Evolutionary conservation across 2,888 invertebrate genomes (phyloP), one percentile per base, ranked within the genome.

Genomic region (Aporophyla nigra): DNA sequence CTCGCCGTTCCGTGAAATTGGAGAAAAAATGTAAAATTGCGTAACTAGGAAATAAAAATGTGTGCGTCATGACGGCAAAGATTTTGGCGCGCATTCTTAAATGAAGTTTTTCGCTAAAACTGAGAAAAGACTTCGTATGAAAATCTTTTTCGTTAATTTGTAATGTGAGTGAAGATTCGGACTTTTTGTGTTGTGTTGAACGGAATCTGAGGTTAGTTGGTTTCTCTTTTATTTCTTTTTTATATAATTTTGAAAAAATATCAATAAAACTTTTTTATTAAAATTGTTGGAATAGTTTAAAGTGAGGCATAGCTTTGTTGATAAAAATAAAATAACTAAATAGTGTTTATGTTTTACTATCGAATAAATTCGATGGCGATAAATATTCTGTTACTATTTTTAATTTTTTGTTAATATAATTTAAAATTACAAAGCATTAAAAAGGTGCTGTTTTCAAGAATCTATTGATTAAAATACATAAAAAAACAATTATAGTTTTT

Each of bases 1-100:
- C 84, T 85, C 89, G 80, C 77, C 80, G 84, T 88, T 80, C 90
- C 93, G 94, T 95, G 95, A 94, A 95, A 95, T 95, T 95, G 92
- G 89, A 93, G 92, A 93, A 93, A 88, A 93, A 92, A 92, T 69
- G 59, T 90, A 89, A 89, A 89, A 91, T 92, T 92, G 90, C 90
- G 92, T 90, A 90, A 91, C 88, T 72, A 78, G 88, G 90, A 89
- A 91, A 92, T 92, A 92, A 91, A 91, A 91, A 78, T 88, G 90
- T 90, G 92, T 90, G 89, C 88, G 89, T 91, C 75, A 74, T 78
- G 76, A 71, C 83, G 82, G 83, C 75, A 72, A 71, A 75, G 71
- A 83, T 89, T 91, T 90, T 89, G 90, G 88, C 90, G 90, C 89
- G 83, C 74, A 84, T 82, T 85, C 78, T 80, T 65, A n/a, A 82